phyloP scores from a whole-genome alignment of 2,113 vertebrate genomes.

The Acrocephalus kingi region DNA sequence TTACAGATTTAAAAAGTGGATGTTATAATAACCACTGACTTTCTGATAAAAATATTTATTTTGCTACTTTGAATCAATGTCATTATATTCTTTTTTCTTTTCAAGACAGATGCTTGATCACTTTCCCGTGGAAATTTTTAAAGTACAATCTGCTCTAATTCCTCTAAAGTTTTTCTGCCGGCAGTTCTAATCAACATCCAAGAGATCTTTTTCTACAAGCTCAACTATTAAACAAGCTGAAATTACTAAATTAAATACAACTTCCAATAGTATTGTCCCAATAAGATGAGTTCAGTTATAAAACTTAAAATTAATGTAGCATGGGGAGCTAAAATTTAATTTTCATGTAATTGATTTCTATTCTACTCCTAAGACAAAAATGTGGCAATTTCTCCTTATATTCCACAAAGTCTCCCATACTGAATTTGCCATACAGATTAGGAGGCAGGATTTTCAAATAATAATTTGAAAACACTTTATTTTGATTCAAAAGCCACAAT shows the following conservation, averaged over 20 bases:
- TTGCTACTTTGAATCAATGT: not conserved
- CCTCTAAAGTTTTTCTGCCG: constrained; percentile 5
- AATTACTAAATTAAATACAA: not conserved
- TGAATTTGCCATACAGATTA: not conserved
- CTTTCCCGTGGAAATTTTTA: not conserved
- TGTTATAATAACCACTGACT: not conserved
- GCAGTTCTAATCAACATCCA: not conserved
- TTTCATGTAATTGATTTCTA: not conserved
- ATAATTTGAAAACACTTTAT: not conserved
- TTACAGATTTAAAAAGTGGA: constrained; percentile 15
- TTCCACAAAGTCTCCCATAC: not conserved
- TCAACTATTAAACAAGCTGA: not conserved
- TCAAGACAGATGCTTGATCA: not conserved
- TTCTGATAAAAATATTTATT: constrained; percentile 6
- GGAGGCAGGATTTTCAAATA: not conserved
- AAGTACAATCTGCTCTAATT: constrained; percentile 7
- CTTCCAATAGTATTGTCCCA: not conserved
- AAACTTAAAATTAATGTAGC: not conserved
- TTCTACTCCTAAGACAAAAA: not conserved
- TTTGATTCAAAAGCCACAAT: not conserved
- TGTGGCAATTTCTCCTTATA: not conserved
- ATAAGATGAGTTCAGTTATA: not conserved
- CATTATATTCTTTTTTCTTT: not conserved
- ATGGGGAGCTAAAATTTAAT: not conserved
- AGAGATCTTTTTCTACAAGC: not conserved